Evolutionary conservation across 2,888 invertebrate genomes (phyloP), one percentile per base, ranked within the genome.

Genomic region (Mythimna vitellina): DNA sequence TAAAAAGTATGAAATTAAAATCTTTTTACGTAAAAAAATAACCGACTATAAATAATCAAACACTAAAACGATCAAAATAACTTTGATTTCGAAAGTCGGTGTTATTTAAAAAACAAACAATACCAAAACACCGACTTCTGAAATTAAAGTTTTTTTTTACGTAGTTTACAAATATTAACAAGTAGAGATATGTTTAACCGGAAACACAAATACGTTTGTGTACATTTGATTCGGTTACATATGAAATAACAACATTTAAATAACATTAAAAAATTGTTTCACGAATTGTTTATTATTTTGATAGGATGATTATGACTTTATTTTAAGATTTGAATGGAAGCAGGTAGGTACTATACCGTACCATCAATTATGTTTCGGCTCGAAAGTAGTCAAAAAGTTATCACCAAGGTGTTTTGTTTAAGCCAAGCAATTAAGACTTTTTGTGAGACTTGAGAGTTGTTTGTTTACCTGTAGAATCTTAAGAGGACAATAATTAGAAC

Each of bases 341-440:
- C n/a, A n/a, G 3, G 20, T 32, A n/a, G 3, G 20, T 32, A 35
- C n/a, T 35, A 35, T 58, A 7, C 12, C 3, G 3, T 35, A 54
- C 8, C 32, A 8, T 49, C 5, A 57, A 49, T 63, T 22, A 42
- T 35, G 17, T 42, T 51, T n/a, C 7, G 29, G 4, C 12, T 25
- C 25, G 9, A 35, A 51, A 22, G 7, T 64, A 12, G 17, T 35
- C 12, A 58, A 64, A 60, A 14, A n/a, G 32, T 63, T 57, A 32
- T 65, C 64, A 75, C 53, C 65, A 60, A 75, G 35, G 8, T 58
- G 35, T 46, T 75, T 73, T 60, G 53, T 53, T 58, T 60, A 46
- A 65, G 35, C 14, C 46, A 20, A 60, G 42, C 60, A 75, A 65
- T 65, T 74, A 63, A 54, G 20, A 38, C 8, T 53, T 46, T 14